Evolutionary conservation across 2,113 vertebrate genomes (phyloP).

Genomic region (Daboia siamensis): DNA sequence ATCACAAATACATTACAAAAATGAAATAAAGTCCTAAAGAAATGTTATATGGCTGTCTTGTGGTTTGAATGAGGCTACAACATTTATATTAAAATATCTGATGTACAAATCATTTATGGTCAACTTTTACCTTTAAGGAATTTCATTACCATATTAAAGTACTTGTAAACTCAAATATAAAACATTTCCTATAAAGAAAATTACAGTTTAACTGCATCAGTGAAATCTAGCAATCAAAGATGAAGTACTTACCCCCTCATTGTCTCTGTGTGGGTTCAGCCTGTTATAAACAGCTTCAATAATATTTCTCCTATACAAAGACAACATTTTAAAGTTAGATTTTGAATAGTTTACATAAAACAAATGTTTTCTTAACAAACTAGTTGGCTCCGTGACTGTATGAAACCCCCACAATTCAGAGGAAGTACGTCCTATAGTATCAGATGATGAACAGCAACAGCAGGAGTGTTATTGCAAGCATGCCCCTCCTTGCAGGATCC

Average conservation of each 20-base stretch:
- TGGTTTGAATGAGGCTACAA: background rate
- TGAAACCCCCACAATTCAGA: background rate
- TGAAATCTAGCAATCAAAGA: slow-evolving; percentile 50
- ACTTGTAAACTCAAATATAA: background rate
- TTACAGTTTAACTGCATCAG: background rate
- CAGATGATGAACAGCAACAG: background rate
- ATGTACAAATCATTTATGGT: background rate
- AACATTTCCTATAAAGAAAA: background rate
- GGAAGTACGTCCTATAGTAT: background rate
- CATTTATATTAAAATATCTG: background rate
- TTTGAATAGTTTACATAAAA: background rate
- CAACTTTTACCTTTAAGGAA: background rate
- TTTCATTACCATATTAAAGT: background rate
- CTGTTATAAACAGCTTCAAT: slow-evolving; percentile 97
- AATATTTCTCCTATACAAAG: slow-evolving; percentile 85
- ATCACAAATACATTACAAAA: background rate
- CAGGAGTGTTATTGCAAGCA: background rate
- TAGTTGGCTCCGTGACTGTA: background rate
- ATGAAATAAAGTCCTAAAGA: background rate
- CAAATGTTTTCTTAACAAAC: background rate
- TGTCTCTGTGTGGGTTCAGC: slow-evolving; percentile 95
- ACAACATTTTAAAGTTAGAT: slow-evolving; percentile 9
- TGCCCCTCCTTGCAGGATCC: background rate
- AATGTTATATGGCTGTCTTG: background rate
- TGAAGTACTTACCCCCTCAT: slow-evolving; percentile 88